A percentile compares a stretch with the other conserved stretches of the same genome.
phyloP scores from a whole-genome alignment of 2,113 vertebrate genomes.

The Chascanopsetta lugubris region DNA sequence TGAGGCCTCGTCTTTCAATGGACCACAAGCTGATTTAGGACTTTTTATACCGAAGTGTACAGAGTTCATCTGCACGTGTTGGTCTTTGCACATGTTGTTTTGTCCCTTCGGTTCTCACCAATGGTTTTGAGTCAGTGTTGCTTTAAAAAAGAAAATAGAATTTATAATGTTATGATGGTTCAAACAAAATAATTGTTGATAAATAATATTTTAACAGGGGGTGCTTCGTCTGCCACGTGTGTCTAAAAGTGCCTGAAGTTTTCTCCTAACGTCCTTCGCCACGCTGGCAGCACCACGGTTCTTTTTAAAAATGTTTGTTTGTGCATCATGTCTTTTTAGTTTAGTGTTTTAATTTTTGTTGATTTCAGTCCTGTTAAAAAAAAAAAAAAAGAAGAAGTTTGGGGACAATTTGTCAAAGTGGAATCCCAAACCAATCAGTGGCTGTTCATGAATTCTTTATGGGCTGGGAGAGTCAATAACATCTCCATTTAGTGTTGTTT shows the following conservation, averaged over 20 bases:
- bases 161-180: slow-evolving; percentile 12
- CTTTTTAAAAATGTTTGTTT: slow-evolving; percentile 56
- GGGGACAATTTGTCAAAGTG: slow-evolving; percentile 44
- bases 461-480: slow-evolving; percentile 26
- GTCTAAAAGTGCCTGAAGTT: slow-evolving; percentile 40
- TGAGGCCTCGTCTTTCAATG: slow-evolving; percentile 27
- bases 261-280: slow-evolving; percentile 32
- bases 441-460: slow-evolving; percentile 46
- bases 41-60: slow-evolving; percentile 12
- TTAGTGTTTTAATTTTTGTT: slow-evolving; percentile 44
- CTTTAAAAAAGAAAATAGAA: slow-evolving; percentile 1
- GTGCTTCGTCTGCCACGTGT: slow-evolving; percentile 36
- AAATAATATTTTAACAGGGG: slow-evolving; percentile 41
- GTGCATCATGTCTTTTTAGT: slow-evolving; percentile 28
- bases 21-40: slow-evolving; percentile 39
- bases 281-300: slow-evolving; percentile 24
- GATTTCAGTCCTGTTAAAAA: slow-evolving; percentile 34
- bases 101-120: slow-evolving; percentile 19
- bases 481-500: slow-evolving; percentile 63
- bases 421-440: slow-evolving; percentile 32
- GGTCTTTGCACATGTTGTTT: slow-evolving; percentile 10
- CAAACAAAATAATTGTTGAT: slow-evolving; percentile 22
- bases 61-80: not conserved
- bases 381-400: no score
- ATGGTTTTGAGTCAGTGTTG: slow-evolving; percentile 14